Conservation (phyloP, 2,797 vertebrate genomes). For the Spizella passerina region DNA sequence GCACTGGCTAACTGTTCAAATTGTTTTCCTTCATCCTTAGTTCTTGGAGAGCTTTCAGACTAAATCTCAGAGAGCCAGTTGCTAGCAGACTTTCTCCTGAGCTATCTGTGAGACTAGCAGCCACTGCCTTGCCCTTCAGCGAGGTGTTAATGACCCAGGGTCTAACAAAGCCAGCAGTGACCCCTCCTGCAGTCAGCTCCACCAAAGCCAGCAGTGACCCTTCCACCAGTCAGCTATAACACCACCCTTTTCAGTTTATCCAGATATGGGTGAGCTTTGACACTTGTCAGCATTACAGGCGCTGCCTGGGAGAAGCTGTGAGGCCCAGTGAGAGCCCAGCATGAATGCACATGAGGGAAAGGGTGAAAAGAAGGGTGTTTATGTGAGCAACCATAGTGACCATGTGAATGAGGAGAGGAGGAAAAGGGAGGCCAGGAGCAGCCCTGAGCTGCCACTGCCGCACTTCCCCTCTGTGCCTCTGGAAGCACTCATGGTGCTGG, state of each 20-base stretch:
- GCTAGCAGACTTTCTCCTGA: neutral
- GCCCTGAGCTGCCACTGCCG: neutral
- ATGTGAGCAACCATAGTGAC: fast-evolving
- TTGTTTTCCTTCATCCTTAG: neutral
- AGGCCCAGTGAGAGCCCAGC: neutral
- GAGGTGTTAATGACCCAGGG: neutral
- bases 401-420: neutral
- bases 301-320: neutral
- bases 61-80: neutral
- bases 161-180: neutral
- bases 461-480: neutral
- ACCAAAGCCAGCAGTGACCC: neutral
- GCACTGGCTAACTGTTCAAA: neutral
- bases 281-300: neutral
- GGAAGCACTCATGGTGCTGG: neutral
- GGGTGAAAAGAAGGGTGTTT: neutral
- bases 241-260: neutral
- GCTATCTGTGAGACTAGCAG: neutral
- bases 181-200: neutral
- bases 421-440: neutral
- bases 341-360: neutral
- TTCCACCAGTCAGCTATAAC: neutral
- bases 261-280: neutral
- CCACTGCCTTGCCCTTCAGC: neutral
- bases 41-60: neutral